Base-by-base conservation (phyloP, 2,888 invertebrate species). In the Arge pagana region DNA sequence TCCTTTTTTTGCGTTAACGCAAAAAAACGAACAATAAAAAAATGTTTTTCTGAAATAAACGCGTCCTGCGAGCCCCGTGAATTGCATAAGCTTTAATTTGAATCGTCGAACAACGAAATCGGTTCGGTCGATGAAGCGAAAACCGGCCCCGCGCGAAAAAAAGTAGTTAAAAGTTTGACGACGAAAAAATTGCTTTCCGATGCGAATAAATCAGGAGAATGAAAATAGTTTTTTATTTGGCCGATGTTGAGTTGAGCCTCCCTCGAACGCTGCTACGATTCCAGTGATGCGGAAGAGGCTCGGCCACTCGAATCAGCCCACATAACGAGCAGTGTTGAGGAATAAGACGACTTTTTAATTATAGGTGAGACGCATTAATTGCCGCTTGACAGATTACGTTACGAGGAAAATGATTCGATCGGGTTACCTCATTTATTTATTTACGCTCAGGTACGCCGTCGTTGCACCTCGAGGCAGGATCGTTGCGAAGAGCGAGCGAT, bases 121-220 rank as follows among this genome's bases (percentile, higher is more conserved):
- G n/a, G n/a, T n/a, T n/a, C n/a, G n/a, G n/a, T n/a, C n/a, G n/a
- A n/a, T n/a, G n/a, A n/a, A n/a, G n/a, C n/a, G n/a, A n/a, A n/a
- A n/a, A n/a, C n/a, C n/a, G n/a, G n/a, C n/a, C n/a, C n/a, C n/a
- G n/a, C n/a, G n/a, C n/a, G n/a, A n/a, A n/a, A n/a, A n/a, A n/a
- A n/a, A n/a, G n/a, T n/a, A n/a, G n/a, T n/a, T n/a, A n/a, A n/a
- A n/a, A n/a, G n/a, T n/a, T 23, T 50, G 19, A 30, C 30, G 54
- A 49, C 48, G 48, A 53, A 58, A 67, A 68, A 72, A 70, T 64
- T 66, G 63, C 66, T 70, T 62, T 60, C 66, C 63, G 56, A 64
- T 63, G 64, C 60, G 66, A 65, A 68, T 64, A 54, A 55, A 66
- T 64, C 61, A 57, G 54, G 59, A 57, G 58, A 54, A 52, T 60